Percentiles rank a stretch among this genome's conserved stretches.
Evolutionary conservation across 2,113 vertebrate genomes (phyloP).

Genomic region (Melanotaenia duboulayi): DNA sequence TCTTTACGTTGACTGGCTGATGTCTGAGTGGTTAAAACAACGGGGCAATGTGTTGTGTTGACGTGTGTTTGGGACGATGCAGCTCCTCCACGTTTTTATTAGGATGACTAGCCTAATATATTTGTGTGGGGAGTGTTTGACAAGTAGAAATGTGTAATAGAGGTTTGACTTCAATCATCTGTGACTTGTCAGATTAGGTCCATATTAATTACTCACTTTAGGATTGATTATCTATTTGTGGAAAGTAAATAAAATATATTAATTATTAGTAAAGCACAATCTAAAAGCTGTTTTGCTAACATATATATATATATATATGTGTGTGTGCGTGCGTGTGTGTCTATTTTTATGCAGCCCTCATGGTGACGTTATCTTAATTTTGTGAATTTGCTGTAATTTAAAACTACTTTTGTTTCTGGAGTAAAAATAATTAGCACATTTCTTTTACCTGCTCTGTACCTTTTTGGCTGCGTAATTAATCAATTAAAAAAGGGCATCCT

Average conservation of each 20-base stretch:
- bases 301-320: too few species aligned
- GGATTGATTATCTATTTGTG: too few species aligned
- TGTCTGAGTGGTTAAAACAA: slow-evolving; percentile 21
- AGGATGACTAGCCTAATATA: neutral
- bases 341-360: neutral
- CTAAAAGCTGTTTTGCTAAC: too few species aligned
- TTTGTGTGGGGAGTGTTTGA: neutral
- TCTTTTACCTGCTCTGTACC: neutral
- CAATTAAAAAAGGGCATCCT: neutral
- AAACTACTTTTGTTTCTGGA: neutral
- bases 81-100: slow-evolving; percentile 32
- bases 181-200: slow-evolving; percentile 7
- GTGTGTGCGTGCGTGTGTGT: too few species aligned
- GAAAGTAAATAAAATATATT: too few species aligned
- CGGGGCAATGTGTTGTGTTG: slow-evolving; percentile 16
- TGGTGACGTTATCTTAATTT: neutral
- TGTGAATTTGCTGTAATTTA: neutral
- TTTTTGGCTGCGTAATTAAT: neutral
- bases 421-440: neutral
- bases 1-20: neutral
- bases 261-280: too few species aligned
- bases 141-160: slow-evolving; percentile 16
- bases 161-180: slow-evolving; percentile 15
- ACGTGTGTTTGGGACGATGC: slow-evolving; percentile 34
- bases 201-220: neutral